A percentile compares a stretch with the other conserved stretches of the same genome.
phyloP scores from a whole-genome alignment of 2,113 vertebrate species.

The Spea bombifrons region DNA sequence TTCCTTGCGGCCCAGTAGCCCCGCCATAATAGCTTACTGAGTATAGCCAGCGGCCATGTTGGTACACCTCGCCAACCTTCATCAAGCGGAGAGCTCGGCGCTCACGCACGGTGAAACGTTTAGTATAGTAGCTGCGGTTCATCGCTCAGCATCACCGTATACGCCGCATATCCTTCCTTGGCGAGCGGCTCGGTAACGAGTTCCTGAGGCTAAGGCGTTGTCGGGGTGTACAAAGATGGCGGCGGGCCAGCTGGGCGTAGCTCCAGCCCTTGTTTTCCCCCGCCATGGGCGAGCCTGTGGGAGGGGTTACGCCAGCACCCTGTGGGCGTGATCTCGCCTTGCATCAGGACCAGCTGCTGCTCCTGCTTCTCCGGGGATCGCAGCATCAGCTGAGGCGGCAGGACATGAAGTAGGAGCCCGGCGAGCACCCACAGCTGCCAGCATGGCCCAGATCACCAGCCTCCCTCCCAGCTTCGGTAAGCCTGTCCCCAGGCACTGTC shows the following conservation, averaged over 20 bases:
- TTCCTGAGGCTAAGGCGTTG: background rate
- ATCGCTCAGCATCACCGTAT: no score
- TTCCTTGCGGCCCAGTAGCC: no score
- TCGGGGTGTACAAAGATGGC: background rate
- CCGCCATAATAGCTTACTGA: no score
- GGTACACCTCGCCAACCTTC: background rate
- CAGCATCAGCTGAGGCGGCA: constrained; percentile 51
- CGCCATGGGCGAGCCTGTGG: no score
- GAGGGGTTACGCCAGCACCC: constrained; percentile 7
- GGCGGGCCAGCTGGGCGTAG: background rate
- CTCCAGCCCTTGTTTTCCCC: no score
- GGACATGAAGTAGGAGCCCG: constrained; percentile 33
- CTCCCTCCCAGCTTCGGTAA: constrained; percentile 67
- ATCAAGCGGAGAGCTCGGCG: no score
- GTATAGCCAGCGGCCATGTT: background rate
- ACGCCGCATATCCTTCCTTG: background rate
- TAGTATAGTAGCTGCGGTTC: background rate
- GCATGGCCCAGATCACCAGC: constrained; percentile 71
- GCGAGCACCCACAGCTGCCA: constrained; percentile 12
- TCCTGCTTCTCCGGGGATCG: constrained; percentile 61
- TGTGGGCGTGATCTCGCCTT: constrained; percentile 56
- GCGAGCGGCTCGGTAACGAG: background rate
- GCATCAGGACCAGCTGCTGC: constrained; percentile 64
- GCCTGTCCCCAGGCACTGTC: no score
- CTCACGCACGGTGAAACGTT: background rate